Conservation (phyloP, 1,140 invertebrate species). For the Drosophila kikkawai region DNA sequence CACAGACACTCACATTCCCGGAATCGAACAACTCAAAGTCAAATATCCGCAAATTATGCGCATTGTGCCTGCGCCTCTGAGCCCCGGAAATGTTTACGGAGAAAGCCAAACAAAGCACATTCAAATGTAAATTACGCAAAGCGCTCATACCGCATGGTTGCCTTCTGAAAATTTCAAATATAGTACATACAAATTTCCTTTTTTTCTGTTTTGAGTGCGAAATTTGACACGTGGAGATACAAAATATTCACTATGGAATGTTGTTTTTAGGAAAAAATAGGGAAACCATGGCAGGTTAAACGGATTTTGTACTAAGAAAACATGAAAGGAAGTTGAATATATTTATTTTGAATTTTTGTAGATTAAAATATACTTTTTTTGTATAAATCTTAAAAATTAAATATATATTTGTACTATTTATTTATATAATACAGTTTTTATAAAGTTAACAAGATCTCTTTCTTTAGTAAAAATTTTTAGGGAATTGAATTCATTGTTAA, state of each 20-base stretch:
- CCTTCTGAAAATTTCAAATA: conserved; percentile 13
- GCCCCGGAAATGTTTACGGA: conserved; percentile 50
- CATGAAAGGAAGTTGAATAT: not conserved
- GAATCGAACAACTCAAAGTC: conserved; percentile 54
- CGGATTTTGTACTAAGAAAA: not conserved
- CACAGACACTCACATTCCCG: not conserved
- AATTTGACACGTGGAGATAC: conserved; percentile 9
- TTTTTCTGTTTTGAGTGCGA: not conserved
- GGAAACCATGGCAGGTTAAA: not conserved
- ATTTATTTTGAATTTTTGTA: not conserved
- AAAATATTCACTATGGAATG: not conserved
- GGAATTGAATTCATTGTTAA: not conserved
- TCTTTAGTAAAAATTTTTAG: not conserved
- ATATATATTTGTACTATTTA: not conserved
- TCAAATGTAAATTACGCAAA: conserved; percentile 73
- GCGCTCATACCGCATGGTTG: conserved; percentile 8
- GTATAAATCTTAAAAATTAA: not conserved
- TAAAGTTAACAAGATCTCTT: not conserved
- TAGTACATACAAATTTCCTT: not conserved
- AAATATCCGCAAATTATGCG: conserved; percentile 68
- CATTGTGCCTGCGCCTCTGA: conserved; percentile 43
- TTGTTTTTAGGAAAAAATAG: not conserved
- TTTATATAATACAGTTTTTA: not conserved
- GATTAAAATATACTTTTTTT: not conserved
- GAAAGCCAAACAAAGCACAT: conserved; percentile 72